Evolutionary conservation across 2,797 vertebrate species (phyloP).

Genomic region (Sebastes aleutianus): DNA sequence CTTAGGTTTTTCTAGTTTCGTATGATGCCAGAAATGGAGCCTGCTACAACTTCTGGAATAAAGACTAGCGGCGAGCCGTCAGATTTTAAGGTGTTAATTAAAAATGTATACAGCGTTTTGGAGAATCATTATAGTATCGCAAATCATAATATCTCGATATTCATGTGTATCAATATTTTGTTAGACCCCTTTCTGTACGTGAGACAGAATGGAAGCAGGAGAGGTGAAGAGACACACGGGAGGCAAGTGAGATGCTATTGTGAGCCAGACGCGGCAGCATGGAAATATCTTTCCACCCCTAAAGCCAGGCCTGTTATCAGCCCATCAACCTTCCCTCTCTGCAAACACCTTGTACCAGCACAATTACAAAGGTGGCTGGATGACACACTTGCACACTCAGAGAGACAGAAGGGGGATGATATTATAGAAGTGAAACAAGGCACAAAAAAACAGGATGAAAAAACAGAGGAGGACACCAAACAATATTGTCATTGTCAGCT

Average conservation of each 20-base stretch:
- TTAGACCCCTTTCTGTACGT: background rate
- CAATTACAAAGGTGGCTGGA: conserved; percentile 62
- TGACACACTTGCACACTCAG: conserved; percentile 52
- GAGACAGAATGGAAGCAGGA: conserved; percentile 22
- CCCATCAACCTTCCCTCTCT: conserved; percentile 53
- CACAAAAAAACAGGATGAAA: conserved; percentile 25
- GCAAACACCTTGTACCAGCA: conserved; percentile 59
- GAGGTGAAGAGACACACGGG: conserved; percentile 20
- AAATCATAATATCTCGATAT: too few relatives aligned
- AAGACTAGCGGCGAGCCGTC: too few relatives aligned
- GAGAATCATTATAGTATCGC: too few relatives aligned
- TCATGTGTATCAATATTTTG: too few relatives aligned
- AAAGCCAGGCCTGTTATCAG: conserved; percentile 64
- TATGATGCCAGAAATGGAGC: too few relatives aligned
- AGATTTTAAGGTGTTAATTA: too few relatives aligned
- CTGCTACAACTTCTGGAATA: too few relatives aligned
- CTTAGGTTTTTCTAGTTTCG: too few relatives aligned
- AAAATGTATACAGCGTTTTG: too few relatives aligned
- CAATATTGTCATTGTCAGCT: conserved; percentile 45
- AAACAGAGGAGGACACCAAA: conserved; percentile 19
- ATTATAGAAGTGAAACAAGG: conserved; percentile 29
- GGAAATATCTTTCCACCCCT: conserved; percentile 53
- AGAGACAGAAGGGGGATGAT: conserved; percentile 27
- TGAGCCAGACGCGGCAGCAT: conserved; percentile 30
- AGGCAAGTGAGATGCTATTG: conserved; percentile 32